Evolutionary conservation across 2,797 vertebrate genomes (phyloP).

Genomic region (Sphenodon punctatus): DNA sequence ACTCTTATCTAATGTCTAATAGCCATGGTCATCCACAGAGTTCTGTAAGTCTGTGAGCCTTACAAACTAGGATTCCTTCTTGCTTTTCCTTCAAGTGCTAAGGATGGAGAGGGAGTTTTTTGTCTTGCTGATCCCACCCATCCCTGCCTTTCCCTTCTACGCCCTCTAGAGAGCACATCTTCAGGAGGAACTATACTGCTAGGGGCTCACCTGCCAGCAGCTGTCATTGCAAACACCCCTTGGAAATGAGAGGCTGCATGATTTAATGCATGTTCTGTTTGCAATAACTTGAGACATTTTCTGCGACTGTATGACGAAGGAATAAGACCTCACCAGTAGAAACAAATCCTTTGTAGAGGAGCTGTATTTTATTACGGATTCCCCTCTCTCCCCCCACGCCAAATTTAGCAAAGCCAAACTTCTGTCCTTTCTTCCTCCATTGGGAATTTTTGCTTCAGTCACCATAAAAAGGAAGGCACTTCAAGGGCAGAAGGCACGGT

Average conservation of each 20-base stretch:
- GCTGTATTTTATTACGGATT: too few relatives aligned
- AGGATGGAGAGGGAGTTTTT: conserved; percentile 20
- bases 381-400: too few relatives aligned
- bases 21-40: not conserved
- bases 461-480: too few relatives aligned
- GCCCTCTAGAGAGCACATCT: not conserved
- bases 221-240: not conserved
- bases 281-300: accelerated
- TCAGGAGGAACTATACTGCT: not conserved
- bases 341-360: too few relatives aligned
- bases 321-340: too few relatives aligned
- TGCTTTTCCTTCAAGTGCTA: not conserved
- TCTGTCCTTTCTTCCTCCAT: too few relatives aligned
- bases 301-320: not conserved
- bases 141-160: not conserved
- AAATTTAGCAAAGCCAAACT: too few relatives aligned
- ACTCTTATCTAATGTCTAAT: too few relatives aligned
- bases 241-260: not conserved
- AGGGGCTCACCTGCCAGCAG: too few relatives aligned
- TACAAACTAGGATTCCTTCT: not conserved
- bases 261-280: not conserved
- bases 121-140: not conserved
- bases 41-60: not conserved
- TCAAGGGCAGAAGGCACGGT: too few relatives aligned
- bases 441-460: too few relatives aligned